These are phyloP conservation scores for Gymnothorax reevesii DNA, from an alignment of 2,797 vertebrate genomes.

Conservation along the genomic window DNA sequence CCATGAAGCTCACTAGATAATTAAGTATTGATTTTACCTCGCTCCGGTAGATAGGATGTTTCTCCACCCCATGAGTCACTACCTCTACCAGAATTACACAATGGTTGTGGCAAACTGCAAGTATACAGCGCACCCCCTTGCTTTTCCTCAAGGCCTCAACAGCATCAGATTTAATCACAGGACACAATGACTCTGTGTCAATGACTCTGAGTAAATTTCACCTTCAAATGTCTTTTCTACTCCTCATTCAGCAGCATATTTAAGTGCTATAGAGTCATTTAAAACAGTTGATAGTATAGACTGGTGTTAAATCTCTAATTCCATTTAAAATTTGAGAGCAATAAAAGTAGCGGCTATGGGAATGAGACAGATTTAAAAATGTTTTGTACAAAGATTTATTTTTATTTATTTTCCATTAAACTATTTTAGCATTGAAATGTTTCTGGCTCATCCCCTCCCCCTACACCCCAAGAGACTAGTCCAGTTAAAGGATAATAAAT, in stretches of 20 bases:
- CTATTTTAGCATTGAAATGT: not conserved
- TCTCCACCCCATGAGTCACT: conserved; percentile 1
- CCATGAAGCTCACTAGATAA: conserved; percentile 6
- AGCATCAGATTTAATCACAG: not conserved
- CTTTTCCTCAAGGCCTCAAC: not conserved
- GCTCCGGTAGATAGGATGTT: not conserved
- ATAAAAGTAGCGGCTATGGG: not conserved
- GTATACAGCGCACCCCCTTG: not conserved
- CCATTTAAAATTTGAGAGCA: not conserved
- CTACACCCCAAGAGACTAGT: too few species aligned
- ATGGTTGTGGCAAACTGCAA: not conserved
- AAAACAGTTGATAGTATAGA: not conserved
- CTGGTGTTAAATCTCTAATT: not conserved
- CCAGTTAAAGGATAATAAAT: too few species aligned
- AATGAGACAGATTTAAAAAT: not conserved
- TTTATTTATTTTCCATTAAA: too few species aligned
- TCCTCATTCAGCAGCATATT: not conserved
- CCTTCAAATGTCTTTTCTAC: not conserved
- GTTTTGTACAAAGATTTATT: too few species aligned
- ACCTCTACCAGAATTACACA: not conserved
- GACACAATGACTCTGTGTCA: not conserved
- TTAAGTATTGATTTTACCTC: conserved; percentile 12
- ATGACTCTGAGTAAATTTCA: not conserved
- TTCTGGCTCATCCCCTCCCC: too few species aligned
- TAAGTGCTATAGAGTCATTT: not conserved